Conservation (phyloP, 2,113 vertebrate species). For the Terrapene triunguis region DNA sequence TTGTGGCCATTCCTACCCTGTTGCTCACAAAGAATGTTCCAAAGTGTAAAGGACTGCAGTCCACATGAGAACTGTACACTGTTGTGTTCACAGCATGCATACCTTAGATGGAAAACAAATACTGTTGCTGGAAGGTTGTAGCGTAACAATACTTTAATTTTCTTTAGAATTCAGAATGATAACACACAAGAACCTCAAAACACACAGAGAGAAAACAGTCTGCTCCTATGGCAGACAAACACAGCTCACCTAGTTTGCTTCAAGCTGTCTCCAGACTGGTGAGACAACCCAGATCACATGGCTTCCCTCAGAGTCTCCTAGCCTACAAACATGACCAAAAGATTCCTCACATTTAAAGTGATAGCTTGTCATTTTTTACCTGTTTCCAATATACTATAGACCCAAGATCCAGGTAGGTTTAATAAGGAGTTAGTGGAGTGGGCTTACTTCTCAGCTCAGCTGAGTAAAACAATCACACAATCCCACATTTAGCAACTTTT, state of each 20-base stretch:
- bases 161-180: not conserved
- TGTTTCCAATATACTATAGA: not conserved
- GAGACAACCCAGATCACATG: not conserved
- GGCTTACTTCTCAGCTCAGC: not conserved
- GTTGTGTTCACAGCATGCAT: not conserved
- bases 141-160: not conserved
- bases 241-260: not conserved
- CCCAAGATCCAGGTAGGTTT: not conserved
- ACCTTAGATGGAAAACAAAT: not conserved
- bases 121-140: not conserved
- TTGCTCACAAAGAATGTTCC: not conserved
- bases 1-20: not conserved
- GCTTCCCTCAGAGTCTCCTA: not conserved
- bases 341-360: not conserved
- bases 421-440: not conserved
- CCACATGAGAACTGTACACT: accelerated
- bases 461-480: not conserved
- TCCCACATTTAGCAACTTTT: not conserved
- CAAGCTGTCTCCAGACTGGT: not conserved
- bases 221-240: not conserved
- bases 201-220: not conserved
- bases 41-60: not conserved
- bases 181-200: not conserved
- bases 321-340: not conserved
- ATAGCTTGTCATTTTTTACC: not conserved